Conservation (phyloP, 2,888 invertebrate species). For the Sympetrum striolatum region DNA sequence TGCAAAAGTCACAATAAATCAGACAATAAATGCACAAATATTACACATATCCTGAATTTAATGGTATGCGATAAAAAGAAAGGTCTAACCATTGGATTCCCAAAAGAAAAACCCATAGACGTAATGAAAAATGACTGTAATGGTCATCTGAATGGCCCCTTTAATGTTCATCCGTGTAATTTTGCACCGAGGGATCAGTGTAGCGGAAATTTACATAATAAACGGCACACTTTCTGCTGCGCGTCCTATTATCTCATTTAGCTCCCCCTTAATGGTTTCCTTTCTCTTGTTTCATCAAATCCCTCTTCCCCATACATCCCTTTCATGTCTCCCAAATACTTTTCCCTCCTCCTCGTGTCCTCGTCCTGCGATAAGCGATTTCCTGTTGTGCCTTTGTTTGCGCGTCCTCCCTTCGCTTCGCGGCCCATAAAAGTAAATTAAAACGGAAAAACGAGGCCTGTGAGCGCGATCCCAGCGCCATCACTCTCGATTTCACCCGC, state of each 20-base stretch:
- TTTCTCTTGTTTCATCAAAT: background rate
- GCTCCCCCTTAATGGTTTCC: background rate
- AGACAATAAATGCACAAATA: too few relatives aligned
- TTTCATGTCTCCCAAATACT: background rate
- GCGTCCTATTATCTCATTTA: background rate
- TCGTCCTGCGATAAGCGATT: background rate
- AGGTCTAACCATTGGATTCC: too few relatives aligned
- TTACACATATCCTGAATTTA: too few relatives aligned
- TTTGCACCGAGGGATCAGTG: too few relatives aligned
- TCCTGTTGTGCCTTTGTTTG: background rate
- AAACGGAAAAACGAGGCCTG: background rate
- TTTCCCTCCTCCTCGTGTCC: background rate
- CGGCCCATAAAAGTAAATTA: conserved; percentile 9
- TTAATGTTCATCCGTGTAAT: too few relatives aligned
- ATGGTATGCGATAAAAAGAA: too few relatives aligned
- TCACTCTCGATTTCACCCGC: conserved; percentile 14
- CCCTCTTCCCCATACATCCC: background rate
- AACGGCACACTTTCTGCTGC: background rate
- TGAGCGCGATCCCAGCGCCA: background rate
- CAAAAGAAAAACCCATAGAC: too few relatives aligned
- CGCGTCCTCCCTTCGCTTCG: background rate
- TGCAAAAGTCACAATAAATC: too few relatives aligned
- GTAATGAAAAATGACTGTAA: too few relatives aligned
- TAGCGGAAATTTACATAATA: too few relatives aligned
- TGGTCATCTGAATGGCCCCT: too few relatives aligned